These are phyloP conservation scores for Mesorhabditis sp. DNA, from an alignment of 2,888 invertebrate genomes.

Conservation along the genomic window DNA sequence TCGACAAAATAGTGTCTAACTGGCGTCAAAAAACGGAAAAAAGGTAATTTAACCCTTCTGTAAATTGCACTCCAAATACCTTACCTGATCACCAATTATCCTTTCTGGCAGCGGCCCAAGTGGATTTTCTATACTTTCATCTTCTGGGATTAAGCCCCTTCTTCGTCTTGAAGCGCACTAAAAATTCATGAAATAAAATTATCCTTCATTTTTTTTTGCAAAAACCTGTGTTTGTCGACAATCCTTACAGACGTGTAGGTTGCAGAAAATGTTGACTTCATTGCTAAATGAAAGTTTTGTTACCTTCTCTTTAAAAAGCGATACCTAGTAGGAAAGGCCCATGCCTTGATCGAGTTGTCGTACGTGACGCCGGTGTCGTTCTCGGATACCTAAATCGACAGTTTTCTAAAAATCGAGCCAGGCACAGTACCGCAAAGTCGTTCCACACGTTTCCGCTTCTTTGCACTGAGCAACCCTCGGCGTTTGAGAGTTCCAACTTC, in stretches of 20 bases:
- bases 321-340: conserved; percentile 57
- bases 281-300: conserved; percentile 30
- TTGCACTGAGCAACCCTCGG: conserved; percentile 52
- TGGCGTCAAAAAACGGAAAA: no score
- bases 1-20: no score
- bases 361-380: conserved; percentile 36
- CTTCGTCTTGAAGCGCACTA: neutral
- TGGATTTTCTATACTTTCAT: neutral
- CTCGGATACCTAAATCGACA: conserved; percentile 34
- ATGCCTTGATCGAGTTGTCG: conserved; percentile 54
- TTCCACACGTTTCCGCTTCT: conserved; percentile 39
- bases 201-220: neutral
- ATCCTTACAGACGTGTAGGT: conserved; percentile 50
- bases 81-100: neutral
- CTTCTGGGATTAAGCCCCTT: neutral
- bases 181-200: neutral
- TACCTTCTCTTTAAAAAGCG: neutral
- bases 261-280: conserved; percentile 57
- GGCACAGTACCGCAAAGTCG: neutral
- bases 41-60: no score
- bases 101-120: neutral
- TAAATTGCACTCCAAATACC: no score
- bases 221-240: conserved; percentile 25
- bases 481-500: conserved; percentile 48
- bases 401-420: neutral